Percentiles rank a stretch among this genome's conserved stretches.
Evolutionary conservation across 2,113 vertebrate species (phyloP).

Genomic region (Vulpes lagopus): DNA sequence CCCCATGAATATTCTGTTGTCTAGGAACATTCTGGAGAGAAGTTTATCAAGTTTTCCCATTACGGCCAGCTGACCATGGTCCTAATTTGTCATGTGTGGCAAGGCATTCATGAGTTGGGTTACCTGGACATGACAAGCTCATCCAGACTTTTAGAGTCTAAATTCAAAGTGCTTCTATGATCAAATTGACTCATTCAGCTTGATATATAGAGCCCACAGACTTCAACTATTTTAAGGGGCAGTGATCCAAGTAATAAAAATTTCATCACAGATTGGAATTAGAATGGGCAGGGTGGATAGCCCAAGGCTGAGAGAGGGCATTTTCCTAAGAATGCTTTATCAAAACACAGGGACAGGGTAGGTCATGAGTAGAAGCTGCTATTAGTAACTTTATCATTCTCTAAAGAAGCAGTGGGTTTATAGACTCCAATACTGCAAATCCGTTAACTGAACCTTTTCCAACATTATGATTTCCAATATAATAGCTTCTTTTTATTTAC

Average conservation of each 20-base stretch:
- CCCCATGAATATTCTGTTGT: not conserved
- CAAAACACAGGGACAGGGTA: not conserved
- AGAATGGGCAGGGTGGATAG: not conserved
- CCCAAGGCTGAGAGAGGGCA: not conserved
- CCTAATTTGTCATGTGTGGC: not conserved
- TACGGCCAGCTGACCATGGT: not conserved
- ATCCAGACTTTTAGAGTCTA: not conserved
- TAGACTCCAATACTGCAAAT: not conserved
- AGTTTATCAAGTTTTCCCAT: not conserved
- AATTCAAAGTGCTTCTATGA: constrained; percentile 2
- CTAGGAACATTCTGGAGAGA: not conserved
- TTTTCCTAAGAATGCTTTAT: not conserved
- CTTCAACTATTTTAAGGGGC: not conserved
- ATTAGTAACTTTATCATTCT: not conserved
- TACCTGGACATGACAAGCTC: not conserved
- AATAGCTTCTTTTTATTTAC: not conserved
- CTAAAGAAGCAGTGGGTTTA: not conserved
- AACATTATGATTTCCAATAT: not conserved
- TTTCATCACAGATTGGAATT: constrained; percentile 25
- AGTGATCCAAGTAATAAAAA: not conserved
- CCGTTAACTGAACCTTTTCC: constrained; percentile 12
- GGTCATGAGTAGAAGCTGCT: not conserved
- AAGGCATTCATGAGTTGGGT: not conserved
- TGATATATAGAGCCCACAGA: not conserved
- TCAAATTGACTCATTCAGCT: not conserved